A percentile compares a stretch with the other conserved stretches of the same genome.
These are phyloP conservation scores for Drosophila hydei DNA, from an alignment of 1,140 invertebrate species.

Conservation along the genomic window DNA sequence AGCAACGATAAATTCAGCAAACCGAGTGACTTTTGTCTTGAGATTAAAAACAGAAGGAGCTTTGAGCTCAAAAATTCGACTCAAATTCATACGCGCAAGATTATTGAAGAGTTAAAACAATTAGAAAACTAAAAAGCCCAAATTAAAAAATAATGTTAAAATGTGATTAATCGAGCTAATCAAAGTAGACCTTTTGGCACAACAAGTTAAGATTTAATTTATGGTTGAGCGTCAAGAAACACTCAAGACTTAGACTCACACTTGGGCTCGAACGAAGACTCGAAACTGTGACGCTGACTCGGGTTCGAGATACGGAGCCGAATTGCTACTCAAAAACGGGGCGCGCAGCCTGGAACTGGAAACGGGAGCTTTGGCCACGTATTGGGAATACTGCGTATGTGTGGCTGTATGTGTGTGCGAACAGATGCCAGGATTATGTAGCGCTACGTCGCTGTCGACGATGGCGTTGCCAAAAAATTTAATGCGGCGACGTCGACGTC, in stretches of 20 bases:
- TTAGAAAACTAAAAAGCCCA: not conserved
- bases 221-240: not conserved
- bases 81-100: conserved; percentile 18
- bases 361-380: conserved; percentile 40
- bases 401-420: conserved; percentile 25
- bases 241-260: not conserved
- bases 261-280: not conserved
- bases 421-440: conserved; percentile 53
- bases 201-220: too few species aligned
- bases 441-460: conserved; percentile 31
- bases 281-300: conserved; percentile 4
- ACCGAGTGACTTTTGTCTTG: conserved; percentile 31
- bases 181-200: too few species aligned
- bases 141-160: not conserved
- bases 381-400: conserved; percentile 9
- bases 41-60: not conserved
- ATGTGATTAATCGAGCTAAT: not conserved
- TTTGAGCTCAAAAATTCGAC: conserved; percentile 1
- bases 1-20: conserved; percentile 10
- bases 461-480: conserved; percentile 49
- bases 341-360: conserved; percentile 30
- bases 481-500: not conserved
- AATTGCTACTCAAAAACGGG: conserved; percentile 11
- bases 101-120: conserved; percentile 9
- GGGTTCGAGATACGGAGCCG: not conserved